phyloP scores from a whole-genome alignment of 2,797 vertebrate species.

The Etheostoma perlongum region DNA sequence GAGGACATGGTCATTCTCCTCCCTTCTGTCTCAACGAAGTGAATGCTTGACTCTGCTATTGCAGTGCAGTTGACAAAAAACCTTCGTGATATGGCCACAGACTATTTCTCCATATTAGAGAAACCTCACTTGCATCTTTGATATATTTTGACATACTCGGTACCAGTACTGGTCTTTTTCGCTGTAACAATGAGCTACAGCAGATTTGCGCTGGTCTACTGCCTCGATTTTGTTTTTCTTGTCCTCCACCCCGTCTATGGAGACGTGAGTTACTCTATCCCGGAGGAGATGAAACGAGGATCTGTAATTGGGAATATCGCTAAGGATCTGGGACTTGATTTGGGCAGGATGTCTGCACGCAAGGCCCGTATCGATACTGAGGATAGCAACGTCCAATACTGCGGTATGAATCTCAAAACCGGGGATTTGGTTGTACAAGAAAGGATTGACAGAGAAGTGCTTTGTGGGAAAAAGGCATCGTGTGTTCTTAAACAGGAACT shows the following conservation, averaged over 20 bases:
- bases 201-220: not conserved
- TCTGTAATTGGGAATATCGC: conserved; percentile 64
- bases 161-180: not conserved
- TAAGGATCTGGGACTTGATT: conserved; percentile 66
- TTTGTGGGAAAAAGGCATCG: conserved; percentile 58
- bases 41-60: not conserved
- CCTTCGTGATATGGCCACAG: too few relatives aligned
- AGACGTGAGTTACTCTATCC: conserved; percentile 46
- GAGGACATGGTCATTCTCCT: not conserved
- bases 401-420: conserved; percentile 53
- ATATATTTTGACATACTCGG: too few relatives aligned
- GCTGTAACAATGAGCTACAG: conserved; percentile 39
- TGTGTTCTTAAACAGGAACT: conserved; percentile 82
- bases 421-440: conserved; percentile 65
- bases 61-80: too few relatives aligned
- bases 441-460: too few relatives aligned
- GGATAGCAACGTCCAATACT: conserved; percentile 39
- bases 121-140: too few relatives aligned
- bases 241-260: conserved; percentile 2
- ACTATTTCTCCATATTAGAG: too few relatives aligned
- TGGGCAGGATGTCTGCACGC: conserved; percentile 47
- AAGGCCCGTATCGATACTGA: conserved; percentile 70
- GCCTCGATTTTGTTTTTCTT: conserved; percentile 34
- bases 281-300: conserved; percentile 58
- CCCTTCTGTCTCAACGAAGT: conserved; percentile 24